Evolutionary conservation across 92 coral and sea anemone species (phyloP), one percentile per base, ranked within the genome.

Genomic region (Bergia puertoricense): DNA sequence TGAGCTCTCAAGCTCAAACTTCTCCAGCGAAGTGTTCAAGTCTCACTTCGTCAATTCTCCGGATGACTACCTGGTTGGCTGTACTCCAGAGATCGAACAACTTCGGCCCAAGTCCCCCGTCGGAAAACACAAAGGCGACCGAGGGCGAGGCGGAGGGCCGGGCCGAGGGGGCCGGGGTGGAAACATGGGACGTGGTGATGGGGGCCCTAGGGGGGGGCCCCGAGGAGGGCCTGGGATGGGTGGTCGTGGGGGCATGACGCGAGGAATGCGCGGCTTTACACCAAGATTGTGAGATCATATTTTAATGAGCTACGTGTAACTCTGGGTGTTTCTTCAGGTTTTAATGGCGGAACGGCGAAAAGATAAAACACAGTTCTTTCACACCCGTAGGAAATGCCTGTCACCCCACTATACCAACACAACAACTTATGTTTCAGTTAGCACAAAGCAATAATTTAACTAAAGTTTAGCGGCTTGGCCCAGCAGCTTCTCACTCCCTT

Each of bases 51-150:
- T 90, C 6, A 91, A 75, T 79, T 87, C 91, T 14, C 95, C 99
- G 2, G 96, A 92, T 73, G 96, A 95, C 81, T 91, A 88, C 76
- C 88, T 97, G n/a, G 99, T 97, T 44, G 99, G 99, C 40, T 92
- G 92, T 74, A 92, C 99, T 73, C 96, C 90, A 56, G 99, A 97
- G 85, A 97, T 97, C 82, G 99, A 97, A 89, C 91, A 95, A 79
- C 98, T 97, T 9, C 83, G 99, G 77, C 99, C 99, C 68, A 97
- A 97, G 92, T 97, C 99, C 43, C 99, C 99, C 54, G 93, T 89
- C 15, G 96, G 92, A n/a, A 97, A 97, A 75, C 94, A 95, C 92
- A 97, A 97, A 79, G 98, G 99, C 23, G 99, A 96, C 62, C 92
- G 94, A 40, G 94, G 96, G 80, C 93, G 96, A 44, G 93, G 99